These are phyloP conservation scores for Brachionus manjavacas DNA, from an alignment of 1,140 invertebrate species.

Conservation along the genomic window DNA sequence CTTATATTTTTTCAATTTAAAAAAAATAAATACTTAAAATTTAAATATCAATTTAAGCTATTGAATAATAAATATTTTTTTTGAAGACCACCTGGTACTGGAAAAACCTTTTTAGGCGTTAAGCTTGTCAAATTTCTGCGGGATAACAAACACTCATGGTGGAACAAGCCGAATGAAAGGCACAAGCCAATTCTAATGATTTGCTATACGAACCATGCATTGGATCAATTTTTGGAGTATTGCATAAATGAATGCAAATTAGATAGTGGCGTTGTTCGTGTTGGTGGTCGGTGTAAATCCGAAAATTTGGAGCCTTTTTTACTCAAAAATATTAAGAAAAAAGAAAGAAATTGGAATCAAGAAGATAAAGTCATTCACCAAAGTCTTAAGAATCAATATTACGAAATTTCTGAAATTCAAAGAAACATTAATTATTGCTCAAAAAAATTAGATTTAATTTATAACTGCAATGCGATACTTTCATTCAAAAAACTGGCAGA, in stretches of 20 bases:
- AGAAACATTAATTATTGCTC: background rate
- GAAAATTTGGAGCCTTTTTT: background rate
- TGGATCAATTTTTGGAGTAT: slow-evolving; percentile 63
- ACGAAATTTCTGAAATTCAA: background rate
- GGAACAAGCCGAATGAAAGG: background rate
- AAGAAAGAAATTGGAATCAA: background rate
- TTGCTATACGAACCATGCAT: slow-evolving; percentile 73
- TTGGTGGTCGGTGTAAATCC: background rate
- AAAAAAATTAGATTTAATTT: background rate
- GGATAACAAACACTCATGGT: slow-evolving; percentile 47
- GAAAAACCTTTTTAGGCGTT: slow-evolving; percentile 72
- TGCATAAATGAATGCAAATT: slow-evolving; percentile 45
- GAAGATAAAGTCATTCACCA: background rate
- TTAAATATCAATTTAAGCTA: background rate
- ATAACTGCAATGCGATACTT: background rate
- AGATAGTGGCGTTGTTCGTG: background rate
- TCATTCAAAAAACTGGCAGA: background rate
- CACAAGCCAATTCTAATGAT: slow-evolving; percentile 65
- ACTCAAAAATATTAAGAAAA: background rate
- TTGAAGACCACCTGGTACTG: slow-evolving; percentile 67
- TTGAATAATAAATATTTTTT: background rate
- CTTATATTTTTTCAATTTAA: no score
- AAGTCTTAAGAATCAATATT: background rate
- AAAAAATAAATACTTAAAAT: no score
- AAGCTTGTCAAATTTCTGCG: slow-evolving; percentile 63